Conservation (phyloP, 2,797 vertebrate genomes). For the Lophius americanus region DNA sequence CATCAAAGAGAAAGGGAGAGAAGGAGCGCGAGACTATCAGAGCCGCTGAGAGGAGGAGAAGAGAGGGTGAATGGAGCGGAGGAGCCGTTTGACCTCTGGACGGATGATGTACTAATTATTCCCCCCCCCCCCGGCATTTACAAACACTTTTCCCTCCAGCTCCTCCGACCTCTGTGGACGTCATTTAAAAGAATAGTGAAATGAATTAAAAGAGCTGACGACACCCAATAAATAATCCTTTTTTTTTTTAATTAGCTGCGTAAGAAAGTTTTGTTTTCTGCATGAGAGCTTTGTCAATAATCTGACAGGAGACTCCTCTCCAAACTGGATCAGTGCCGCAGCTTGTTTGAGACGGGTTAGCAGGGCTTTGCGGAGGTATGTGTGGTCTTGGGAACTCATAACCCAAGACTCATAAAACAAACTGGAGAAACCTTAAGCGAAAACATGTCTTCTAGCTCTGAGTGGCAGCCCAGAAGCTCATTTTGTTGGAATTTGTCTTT, state of each 20-base stretch:
- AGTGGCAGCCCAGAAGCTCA: slow-evolving; percentile 32
- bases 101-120: slow-evolving; percentile 22
- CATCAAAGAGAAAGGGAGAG: slow-evolving; percentile 50
- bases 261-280: slow-evolving; percentile 12
- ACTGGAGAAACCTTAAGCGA: slow-evolving; percentile 45
- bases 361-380: slow-evolving; percentile 63
- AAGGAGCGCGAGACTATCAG: slow-evolving; percentile 49
- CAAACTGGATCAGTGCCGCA: slow-evolving; percentile 39
- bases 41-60: slow-evolving; percentile 50
- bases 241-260: neutral
- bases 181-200: too few relatives aligned
- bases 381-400: slow-evolving; percentile 69
- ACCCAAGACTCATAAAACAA: slow-evolving; percentile 60
- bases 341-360: slow-evolving; percentile 55
- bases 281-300: slow-evolving; percentile 27
- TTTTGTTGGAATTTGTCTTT: slow-evolving; percentile 43
- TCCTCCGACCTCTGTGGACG: too few relatives aligned
- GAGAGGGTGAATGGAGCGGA: slow-evolving; percentile 48
- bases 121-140: neutral
- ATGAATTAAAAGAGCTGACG: too few relatives aligned
- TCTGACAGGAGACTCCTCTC: slow-evolving; percentile 24
- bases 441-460: slow-evolving; percentile 32
- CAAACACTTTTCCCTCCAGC: neutral
- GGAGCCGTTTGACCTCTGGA: slow-evolving; percentile 52
- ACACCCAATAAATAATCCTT: neutral